phyloP scores from a whole-genome alignment of 2,888 invertebrate species.

The Phengaris arion region DNA sequence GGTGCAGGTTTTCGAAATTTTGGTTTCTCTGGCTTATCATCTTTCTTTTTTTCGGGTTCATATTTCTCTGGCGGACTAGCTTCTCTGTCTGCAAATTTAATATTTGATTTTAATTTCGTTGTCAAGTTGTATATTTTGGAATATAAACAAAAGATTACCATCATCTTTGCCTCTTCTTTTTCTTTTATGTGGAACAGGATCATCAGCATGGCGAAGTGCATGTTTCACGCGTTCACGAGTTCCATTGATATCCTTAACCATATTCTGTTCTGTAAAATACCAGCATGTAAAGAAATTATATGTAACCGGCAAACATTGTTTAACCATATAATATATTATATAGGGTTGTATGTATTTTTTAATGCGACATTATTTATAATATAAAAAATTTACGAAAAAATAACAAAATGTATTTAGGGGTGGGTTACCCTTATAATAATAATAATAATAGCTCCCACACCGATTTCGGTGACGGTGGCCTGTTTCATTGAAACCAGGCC shows the following conservation, averaged over 20 bases:
- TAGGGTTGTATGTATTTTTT: no score
- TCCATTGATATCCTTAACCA: conserved; percentile 75
- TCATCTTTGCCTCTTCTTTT: conserved; percentile 61
- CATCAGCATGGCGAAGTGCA: conserved; percentile 88
- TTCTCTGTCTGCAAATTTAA: conserved; percentile 42
- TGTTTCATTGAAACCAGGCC: no score
- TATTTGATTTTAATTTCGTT: not conserved
- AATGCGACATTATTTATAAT: no score
- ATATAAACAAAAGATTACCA: conserved; percentile 47
- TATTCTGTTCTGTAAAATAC: conserved; percentile 35
- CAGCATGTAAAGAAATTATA: not conserved
- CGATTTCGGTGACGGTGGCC: no score
- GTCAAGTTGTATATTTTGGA: conserved; percentile 19
- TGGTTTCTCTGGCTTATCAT: conserved; percentile 73
- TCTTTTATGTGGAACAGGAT: conserved; percentile 83
- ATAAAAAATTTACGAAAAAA: no score
- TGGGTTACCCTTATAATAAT: no score
- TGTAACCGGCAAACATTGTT: not conserved
- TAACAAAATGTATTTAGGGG: no score
- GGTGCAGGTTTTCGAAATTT: conserved; percentile 82
- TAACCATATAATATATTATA: no score
- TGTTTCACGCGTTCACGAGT: conserved; percentile 88
- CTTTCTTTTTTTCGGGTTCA: conserved; percentile 63
- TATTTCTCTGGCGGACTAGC: conserved; percentile 59
- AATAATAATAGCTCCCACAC: no score